A percentile compares a stretch with the other conserved stretches of the same genome.
Conservation (phyloP, 2,888 invertebrate genomes). For the Dyspetes luteomarginatus region DNA sequence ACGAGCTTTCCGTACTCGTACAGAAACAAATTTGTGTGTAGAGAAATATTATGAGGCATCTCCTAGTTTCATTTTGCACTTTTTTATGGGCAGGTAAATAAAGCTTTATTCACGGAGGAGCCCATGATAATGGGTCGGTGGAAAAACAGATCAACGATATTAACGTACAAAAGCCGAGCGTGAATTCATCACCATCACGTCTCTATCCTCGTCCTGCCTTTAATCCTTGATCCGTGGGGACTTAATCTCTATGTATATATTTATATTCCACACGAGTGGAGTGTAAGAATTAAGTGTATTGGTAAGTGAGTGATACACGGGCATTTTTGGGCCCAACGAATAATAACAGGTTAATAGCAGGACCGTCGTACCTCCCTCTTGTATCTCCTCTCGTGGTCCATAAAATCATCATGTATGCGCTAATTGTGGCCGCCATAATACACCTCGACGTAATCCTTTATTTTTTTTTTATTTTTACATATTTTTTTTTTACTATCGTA, state of each 20-base stretch:
- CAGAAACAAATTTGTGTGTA: no score
- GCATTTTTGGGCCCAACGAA: constrained; percentile 75
- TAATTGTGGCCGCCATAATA: constrained; percentile 78
- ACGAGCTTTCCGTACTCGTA: no score
- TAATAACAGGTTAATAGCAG: constrained; percentile 81
- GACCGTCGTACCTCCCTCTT: constrained; percentile 69
- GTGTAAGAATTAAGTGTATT: background rate
- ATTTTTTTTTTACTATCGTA: constrained; percentile 32
- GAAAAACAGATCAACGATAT: background rate
- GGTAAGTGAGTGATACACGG: constrained; percentile 77
- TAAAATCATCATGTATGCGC: constrained; percentile 80
- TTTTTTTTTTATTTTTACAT: constrained; percentile 6
- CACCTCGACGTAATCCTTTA: constrained; percentile 22
- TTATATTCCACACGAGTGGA: background rate
- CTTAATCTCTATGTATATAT: background rate
- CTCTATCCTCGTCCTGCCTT: constrained; percentile 8
- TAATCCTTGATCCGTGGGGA: constrained; percentile 15
- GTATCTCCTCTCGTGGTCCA: constrained; percentile 68
- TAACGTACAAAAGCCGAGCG: background rate
- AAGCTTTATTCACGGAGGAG: no score
- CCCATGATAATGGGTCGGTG: background rate
- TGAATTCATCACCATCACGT: background rate
- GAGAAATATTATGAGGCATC: no score
- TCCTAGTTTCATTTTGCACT: background rate
- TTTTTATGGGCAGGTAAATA: background rate